phyloP scores from a whole-genome alignment of 2,797 vertebrate species.

The Galagoides demidoff region DNA sequence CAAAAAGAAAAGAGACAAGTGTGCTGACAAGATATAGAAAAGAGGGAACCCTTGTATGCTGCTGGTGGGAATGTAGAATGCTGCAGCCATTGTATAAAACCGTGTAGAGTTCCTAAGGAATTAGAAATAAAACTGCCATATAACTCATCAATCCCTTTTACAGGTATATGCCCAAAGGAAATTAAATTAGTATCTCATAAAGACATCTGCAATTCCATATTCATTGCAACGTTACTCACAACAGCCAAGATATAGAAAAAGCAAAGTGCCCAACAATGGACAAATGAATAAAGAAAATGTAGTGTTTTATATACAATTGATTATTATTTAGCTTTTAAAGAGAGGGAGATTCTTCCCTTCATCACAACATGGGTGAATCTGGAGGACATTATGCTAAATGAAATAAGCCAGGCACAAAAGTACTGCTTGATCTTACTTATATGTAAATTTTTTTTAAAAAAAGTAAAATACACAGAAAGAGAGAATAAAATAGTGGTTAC shows the following conservation, averaged over 20 bases:
- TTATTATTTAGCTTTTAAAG: neutral
- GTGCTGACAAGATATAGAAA: neutral
- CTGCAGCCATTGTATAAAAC: neutral
- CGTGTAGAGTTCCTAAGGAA: neutral
- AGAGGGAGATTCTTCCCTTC: neutral
- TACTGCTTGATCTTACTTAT: neutral
- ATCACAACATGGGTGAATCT: neutral
- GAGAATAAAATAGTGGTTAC: neutral
- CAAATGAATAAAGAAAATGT: neutral
- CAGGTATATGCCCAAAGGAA: neutral
- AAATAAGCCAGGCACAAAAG: neutral
- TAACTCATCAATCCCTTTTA: neutral
- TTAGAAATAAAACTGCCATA: neutral
- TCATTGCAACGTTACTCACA: neutral
- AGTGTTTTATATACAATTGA: too few species aligned
- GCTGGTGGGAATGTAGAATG: neutral
- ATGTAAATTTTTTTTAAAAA: neutral
- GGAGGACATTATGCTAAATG: neutral
- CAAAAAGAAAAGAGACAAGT: neutral
- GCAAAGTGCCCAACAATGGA: neutral
- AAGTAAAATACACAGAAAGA: neutral
- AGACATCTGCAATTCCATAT: neutral
- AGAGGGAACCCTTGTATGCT: neutral
- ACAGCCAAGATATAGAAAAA: neutral
- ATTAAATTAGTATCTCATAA: neutral